phyloP scores from a whole-genome alignment of 2,797 vertebrate genomes.

The Halcyon badia region DNA sequence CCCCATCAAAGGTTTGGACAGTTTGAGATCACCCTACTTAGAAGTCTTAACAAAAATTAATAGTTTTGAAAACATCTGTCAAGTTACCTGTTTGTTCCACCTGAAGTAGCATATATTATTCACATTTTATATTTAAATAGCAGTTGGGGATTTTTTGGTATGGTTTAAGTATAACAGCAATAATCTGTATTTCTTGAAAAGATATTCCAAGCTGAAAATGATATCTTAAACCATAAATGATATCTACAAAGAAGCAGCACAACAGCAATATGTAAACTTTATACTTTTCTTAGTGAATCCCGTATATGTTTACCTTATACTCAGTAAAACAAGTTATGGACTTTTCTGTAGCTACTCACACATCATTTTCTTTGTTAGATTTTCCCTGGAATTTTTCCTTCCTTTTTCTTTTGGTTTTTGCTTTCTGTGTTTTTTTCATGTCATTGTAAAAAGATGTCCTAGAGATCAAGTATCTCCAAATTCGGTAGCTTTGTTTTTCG shows the following conservation, averaged over 20 bases:
- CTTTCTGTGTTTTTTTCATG: not conserved
- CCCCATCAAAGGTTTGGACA: not conserved
- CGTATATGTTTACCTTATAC: not conserved
- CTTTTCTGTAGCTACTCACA: not conserved
- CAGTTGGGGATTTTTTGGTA: not conserved
- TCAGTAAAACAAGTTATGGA: not conserved
- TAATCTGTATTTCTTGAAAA: not conserved
- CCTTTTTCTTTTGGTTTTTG: not conserved
- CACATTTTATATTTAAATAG: not conserved
- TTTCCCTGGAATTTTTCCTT: not conserved
- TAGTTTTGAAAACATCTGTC: not conserved
- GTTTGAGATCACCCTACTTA: not conserved
- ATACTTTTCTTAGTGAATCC: not conserved
- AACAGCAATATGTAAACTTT: not conserved
- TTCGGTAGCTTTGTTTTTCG: not conserved
- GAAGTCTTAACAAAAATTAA: not conserved
- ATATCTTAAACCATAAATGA: not conserved
- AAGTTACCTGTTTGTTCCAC: not conserved
- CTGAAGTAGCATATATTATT: not conserved
- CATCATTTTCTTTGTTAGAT: not conserved
- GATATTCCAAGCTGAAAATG: not conserved
- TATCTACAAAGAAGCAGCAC: not conserved
- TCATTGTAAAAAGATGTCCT: not conserved
- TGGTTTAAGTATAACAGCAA: not conserved
- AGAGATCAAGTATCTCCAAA: not conserved